These are phyloP conservation scores for Tinea pellionella DNA, from an alignment of 2,888 invertebrate species.

Conservation along the genomic window DNA sequence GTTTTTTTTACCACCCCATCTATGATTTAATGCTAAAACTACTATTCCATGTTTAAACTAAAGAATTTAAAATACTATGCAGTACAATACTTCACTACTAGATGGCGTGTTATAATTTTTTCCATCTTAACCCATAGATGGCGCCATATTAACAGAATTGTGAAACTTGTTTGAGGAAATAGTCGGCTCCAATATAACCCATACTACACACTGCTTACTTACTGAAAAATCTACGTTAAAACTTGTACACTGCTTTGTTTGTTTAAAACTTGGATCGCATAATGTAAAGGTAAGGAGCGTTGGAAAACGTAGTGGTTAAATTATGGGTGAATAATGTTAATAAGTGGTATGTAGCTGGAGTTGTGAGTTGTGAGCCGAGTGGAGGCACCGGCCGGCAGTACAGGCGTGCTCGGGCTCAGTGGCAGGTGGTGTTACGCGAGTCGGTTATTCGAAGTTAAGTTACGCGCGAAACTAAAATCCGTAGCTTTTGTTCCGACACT, in stretches of 20 bases:
- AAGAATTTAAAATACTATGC: background rate
- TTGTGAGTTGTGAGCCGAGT: constrained; percentile 34
- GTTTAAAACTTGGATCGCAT: background rate
- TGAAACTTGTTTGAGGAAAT: background rate
- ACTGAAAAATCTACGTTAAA: background rate
- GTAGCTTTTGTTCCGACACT: constrained; percentile 49
- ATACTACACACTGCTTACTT: background rate
- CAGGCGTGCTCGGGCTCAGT: constrained; percentile 51
- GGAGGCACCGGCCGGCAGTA: constrained; percentile 31
- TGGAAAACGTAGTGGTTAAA: background rate
- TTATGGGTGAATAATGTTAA: background rate
- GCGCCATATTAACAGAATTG: background rate
- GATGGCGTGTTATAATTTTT: background rate
- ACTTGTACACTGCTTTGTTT: constrained; percentile 27
- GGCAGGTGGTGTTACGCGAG: constrained; percentile 58
- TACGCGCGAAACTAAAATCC: constrained; percentile 52
- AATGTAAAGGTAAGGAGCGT: background rate
- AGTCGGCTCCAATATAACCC: background rate
- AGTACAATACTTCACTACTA: background rate
- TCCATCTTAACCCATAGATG: background rate
- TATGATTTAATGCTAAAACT: background rate
- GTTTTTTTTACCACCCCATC: background rate
- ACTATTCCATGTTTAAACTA: background rate
- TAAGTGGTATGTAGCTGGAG: constrained; percentile 32
- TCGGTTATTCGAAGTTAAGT: constrained; percentile 27